Evolutionary conservation across 2,888 invertebrate genomes (phyloP).

Genomic region (Sclerodermus sp.): DNA sequence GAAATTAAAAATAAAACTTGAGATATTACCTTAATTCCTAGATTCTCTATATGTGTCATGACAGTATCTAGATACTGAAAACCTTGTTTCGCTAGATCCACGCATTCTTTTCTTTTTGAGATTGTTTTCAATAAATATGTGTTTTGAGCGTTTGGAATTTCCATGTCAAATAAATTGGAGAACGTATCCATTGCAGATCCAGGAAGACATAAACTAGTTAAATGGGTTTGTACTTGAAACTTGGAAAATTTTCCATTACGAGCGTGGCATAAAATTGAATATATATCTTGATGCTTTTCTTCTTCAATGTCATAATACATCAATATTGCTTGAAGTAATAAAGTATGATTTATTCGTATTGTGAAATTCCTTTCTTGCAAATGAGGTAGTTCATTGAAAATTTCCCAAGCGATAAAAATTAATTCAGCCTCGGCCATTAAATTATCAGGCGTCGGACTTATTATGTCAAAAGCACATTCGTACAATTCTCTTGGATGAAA

Average conservation of each 20-base stretch:
- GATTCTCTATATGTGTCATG: conserved; percentile 68
- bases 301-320: conserved; percentile 78
- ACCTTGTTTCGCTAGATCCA: conserved; percentile 70
- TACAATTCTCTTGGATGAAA: conserved; percentile 85
- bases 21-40: conserved; percentile 72
- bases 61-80: conserved; percentile 76
- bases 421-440: conserved; percentile 85
- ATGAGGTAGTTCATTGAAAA: conserved; percentile 69
- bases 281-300: conserved; percentile 64
- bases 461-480: conserved; percentile 93
- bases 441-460: conserved; percentile 73
- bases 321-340: conserved; percentile 74
- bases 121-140: conserved; percentile 66
- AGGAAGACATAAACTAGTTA: conserved; percentile 69
- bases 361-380: conserved; percentile 68
- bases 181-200: conserved; percentile 69
- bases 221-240: conserved; percentile 71
- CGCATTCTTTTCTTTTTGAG: conserved; percentile 62
- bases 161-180: conserved; percentile 69
- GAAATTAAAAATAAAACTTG: neutral
- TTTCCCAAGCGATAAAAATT: conserved; percentile 75
- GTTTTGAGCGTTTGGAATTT: conserved; percentile 66
- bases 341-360: conserved; percentile 79
- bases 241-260: conserved; percentile 68
- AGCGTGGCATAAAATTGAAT: conserved; percentile 59